phyloP scores from a whole-genome alignment of 2,797 vertebrate species.

The Odontamblyopus rebecca region DNA sequence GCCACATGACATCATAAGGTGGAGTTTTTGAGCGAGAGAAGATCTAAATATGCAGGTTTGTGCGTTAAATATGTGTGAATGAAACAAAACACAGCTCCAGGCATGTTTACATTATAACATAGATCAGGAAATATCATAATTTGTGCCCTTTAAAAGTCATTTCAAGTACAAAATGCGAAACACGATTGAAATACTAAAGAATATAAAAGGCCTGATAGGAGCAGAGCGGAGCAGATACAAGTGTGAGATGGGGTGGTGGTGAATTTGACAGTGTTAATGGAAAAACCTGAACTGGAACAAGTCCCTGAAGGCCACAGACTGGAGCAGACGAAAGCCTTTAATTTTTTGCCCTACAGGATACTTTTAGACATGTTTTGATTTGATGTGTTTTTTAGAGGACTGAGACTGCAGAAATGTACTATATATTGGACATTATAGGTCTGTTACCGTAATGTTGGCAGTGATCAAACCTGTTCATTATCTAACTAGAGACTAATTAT shows the following conservation, averaged over 20 bases:
- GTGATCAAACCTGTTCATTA: background rate
- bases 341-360: background rate
- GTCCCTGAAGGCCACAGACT: slow-evolving; percentile 30
- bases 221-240: background rate
- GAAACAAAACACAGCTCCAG: too few species aligned
- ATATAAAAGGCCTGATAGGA: background rate
- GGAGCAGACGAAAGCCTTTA: background rate
- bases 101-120: too few species aligned
- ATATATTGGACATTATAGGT: too few species aligned
- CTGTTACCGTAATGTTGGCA: too few species aligned
- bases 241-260: slow-evolving; percentile 1
- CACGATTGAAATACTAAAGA: background rate
- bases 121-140: too few species aligned
- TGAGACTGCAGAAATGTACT: too few species aligned
- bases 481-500: background rate
- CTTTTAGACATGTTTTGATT: background rate
- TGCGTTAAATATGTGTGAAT: too few species aligned
- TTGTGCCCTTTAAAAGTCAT: background rate
- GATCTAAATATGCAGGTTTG: too few species aligned
- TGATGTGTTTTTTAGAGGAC: background rate
- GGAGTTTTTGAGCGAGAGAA: too few species aligned
- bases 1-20: too few species aligned
- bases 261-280: slow-evolving; percentile 48
- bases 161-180: background rate
- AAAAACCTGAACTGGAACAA: slow-evolving; percentile 53